Evolutionary conservation across 2,113 vertebrate genomes (phyloP), one percentile per base, ranked within the genome.

Genomic region (Heteronetta atricapilla): DNA sequence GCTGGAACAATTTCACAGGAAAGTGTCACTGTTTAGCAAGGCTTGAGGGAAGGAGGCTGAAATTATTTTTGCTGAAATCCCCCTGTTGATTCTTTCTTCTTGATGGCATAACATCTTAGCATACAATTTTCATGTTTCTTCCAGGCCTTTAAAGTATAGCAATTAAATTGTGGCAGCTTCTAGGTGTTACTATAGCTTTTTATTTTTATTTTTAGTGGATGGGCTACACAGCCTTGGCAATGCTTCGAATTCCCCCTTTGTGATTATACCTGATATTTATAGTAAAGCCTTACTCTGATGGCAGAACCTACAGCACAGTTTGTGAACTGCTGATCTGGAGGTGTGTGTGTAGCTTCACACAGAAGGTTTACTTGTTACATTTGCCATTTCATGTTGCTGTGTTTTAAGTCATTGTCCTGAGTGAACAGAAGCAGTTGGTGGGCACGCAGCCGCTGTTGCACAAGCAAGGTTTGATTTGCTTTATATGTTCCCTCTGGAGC

Each of bases 171-270:
- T 75, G 73, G 34, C 85, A 91, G 92, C 64, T 64, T 88, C 59
- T 34, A 53, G 73, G 52, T 66, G 91, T 93, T 75, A 60, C 84
- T 53, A 52, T 59, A 12, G 11, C 4, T 18, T 44, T 8, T 69
- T 86, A 7, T 56, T 62, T 38, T 38, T 38, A 23, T 38, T 88
- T 93, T 90, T 82, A 81, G 62, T 58, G 58, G 21, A 62, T 94
- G 82, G 67, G 64, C 79, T 90, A 16, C 60, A 38, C 56, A 2
- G 26, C 69, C 73, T 75, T 82, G 68, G 62, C 88, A 93, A 64
- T 83, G 29, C 62, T 97, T 79, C 91, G 89, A 94, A 92, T 90
- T 97, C 90, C 90, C 28, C 80, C 93, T 82, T 80, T 77, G 58
- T 90, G 86, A 89, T 84, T 92, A 33, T 36, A 20, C 58, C 53